Base-by-base conservation (phyloP, 2,888 invertebrate genomes). In the Tillus elongatus region DNA sequence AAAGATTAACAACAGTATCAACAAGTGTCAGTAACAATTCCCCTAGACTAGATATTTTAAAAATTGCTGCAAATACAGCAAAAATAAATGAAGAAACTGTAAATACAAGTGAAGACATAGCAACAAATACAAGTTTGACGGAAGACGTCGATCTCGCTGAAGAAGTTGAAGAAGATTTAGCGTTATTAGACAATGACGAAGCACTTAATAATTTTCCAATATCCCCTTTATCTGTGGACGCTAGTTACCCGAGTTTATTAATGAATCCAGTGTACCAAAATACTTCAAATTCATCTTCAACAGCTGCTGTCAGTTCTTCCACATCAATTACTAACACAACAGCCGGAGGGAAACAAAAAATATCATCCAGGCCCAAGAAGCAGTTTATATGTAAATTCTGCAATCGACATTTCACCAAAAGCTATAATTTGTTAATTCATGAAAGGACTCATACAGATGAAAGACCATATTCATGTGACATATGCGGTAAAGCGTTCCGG, bases 391-490 rank as follows among this genome's bases (percentile, higher is more conserved):
- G 41, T 30, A 41, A 41, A 14, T 41, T 84, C 68, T 96, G 95
- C 72, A 83, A 87, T 61, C 77, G 95, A 13, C 89, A 92, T 60
- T 96, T 96, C 69, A 93, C 93, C 47, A 96, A 96, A 66, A 89
- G 90, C 29, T 96, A 96, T 74, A 96, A 96, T 66, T 73, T 95
- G 52, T 75, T 93, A 53, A 96, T 96, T 53, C 95, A 96, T 65
- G 93, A 93, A 63, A 74, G 92, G 55, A 95, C 93, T 4, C 95
- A 95, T 64, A 93, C 93, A 29, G 90, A 93, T 61, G 93, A 93
- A 66, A 73, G 93, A 42, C 92, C 93, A 10, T 93, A 90, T 66
- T 85, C 88, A 24, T 93, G 93, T 64, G 92, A 93, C 64, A 87
- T 92, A 50, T 93, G 93, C 66, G 86, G 87, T 49, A 93, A 93